These are phyloP conservation scores for Eulemur rubriventer DNA, from an alignment of 2,797 vertebrate species.

Conservation along the genomic window DNA sequence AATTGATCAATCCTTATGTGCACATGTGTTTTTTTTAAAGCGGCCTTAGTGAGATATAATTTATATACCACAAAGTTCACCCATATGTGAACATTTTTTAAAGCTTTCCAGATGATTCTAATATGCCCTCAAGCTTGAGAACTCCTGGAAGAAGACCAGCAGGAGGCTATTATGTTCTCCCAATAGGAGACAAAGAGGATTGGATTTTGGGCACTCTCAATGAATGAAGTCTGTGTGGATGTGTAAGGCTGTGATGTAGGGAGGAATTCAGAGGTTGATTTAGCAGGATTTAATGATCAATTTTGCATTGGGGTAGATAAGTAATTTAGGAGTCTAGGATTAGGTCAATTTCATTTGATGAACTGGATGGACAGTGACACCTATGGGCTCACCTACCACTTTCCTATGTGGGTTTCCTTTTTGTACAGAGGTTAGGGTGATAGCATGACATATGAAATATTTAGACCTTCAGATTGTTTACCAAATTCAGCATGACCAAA, in stretches of 20 bases:
- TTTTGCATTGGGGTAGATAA: background rate
- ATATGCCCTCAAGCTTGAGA: background rate
- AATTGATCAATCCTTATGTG: no score
- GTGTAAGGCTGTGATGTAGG: background rate
- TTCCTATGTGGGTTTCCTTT: background rate
- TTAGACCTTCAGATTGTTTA: background rate
- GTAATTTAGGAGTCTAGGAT: background rate
- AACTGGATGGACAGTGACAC: background rate
- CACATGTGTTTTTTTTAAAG: background rate
- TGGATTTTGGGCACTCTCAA: background rate
- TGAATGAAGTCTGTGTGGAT: background rate
- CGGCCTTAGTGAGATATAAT: background rate
- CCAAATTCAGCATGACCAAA: background rate
- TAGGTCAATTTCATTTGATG: background rate
- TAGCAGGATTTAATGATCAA: background rate
- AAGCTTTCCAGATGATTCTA: background rate
- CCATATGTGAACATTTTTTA: background rate
- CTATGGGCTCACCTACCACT: background rate
- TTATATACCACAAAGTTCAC: background rate
- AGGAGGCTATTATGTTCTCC: background rate
- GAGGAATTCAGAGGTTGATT: background rate
- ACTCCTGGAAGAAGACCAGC: background rate
- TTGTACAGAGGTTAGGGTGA: background rate
- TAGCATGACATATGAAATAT: accelerated
- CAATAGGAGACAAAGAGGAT: background rate